phyloP scores from a whole-genome alignment of 2,888 invertebrate species.

The Morpho deidamia region DNA sequence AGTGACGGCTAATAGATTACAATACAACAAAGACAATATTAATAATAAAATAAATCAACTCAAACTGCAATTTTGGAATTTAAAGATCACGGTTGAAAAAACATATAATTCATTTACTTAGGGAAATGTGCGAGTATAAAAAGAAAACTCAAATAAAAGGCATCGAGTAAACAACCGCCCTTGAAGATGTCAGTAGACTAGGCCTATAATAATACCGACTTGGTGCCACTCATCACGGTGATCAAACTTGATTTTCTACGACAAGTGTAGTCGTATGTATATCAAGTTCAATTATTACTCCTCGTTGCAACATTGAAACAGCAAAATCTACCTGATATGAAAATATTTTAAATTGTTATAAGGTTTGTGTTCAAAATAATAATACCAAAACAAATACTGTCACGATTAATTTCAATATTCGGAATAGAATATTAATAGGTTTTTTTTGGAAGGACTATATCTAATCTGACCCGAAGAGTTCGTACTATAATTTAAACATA shows the following conservation, averaged over 20 bases:
- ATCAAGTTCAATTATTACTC: slow-evolving; percentile 55
- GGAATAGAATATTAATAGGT: no score
- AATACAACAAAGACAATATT: no score
- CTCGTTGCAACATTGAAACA: slow-evolving; percentile 33
- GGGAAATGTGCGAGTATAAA: slow-evolving; percentile 5
- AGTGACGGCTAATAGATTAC: no score
- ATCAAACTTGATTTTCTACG: slow-evolving; percentile 55
- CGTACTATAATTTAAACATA: no score
- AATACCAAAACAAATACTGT: background rate
- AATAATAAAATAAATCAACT: no score
- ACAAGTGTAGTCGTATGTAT: slow-evolving; percentile 43
- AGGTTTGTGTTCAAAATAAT: background rate
- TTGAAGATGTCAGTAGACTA: slow-evolving; percentile 40
- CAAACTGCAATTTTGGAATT: no score
- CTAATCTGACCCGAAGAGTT: no score
- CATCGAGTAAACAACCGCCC: slow-evolving; percentile 41
- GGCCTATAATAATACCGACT: slow-evolving; percentile 35
- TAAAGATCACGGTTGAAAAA: no score
- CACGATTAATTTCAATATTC: no score
- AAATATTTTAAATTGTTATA: background rate
- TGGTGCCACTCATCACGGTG: slow-evolving; percentile 41
- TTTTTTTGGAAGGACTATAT: no score
- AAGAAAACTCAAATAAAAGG: slow-evolving; percentile 20
- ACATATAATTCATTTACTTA: no score
- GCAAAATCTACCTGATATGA: background rate